phyloP scores from a whole-genome alignment of 2,797 vertebrate species.

The Oryzias dopingdopingensis region DNA sequence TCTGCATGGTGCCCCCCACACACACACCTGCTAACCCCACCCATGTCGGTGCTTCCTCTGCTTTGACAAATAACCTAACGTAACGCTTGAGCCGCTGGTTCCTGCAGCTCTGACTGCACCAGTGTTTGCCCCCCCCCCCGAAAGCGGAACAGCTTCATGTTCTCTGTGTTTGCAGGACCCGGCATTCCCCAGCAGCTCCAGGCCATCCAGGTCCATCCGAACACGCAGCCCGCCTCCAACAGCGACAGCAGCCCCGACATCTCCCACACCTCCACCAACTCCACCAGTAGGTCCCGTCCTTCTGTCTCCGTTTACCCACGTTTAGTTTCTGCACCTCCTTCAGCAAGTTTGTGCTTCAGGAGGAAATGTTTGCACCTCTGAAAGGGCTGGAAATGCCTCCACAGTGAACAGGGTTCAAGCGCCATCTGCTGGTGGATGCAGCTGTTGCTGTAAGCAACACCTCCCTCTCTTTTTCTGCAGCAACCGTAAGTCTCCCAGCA shows the following conservation, averaged over 20 bases:
- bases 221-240: slow-evolving; percentile 83
- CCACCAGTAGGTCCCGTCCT: slow-evolving; percentile 81
- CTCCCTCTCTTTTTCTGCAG: slow-evolving; percentile 41
- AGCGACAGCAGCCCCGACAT: slow-evolving; percentile 91
- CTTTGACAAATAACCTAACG: slow-evolving; percentile 8
- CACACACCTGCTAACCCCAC: slow-evolving; percentile 19
- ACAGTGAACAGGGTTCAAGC: neutral
- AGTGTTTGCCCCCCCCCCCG: slow-evolving; percentile 2
- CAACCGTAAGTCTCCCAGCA: slow-evolving; percentile 90
- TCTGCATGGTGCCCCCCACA: slow-evolving; percentile 46
- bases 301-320: neutral
- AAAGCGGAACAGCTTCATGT: slow-evolving; percentile 12
- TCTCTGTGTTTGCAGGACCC: slow-evolving; percentile 78
- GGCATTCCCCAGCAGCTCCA: slow-evolving; percentile 93
- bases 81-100: slow-evolving; percentile 3
- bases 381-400: too few relatives aligned
- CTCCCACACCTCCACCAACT: slow-evolving; percentile 89
- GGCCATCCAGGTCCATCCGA: slow-evolving; percentile 93
- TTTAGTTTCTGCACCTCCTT: neutral
- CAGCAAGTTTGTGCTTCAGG: too few relatives aligned
- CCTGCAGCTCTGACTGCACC: neutral
- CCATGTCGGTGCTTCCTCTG: slow-evolving; percentile 14
- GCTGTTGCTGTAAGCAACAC: neutral
- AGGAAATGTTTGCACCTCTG: too few relatives aligned
- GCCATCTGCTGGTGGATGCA: slow-evolving; percentile 54